Evolutionary conservation across 2,113 vertebrate genomes (phyloP).

Genomic region (Rhinopithecus roxellana): DNA sequence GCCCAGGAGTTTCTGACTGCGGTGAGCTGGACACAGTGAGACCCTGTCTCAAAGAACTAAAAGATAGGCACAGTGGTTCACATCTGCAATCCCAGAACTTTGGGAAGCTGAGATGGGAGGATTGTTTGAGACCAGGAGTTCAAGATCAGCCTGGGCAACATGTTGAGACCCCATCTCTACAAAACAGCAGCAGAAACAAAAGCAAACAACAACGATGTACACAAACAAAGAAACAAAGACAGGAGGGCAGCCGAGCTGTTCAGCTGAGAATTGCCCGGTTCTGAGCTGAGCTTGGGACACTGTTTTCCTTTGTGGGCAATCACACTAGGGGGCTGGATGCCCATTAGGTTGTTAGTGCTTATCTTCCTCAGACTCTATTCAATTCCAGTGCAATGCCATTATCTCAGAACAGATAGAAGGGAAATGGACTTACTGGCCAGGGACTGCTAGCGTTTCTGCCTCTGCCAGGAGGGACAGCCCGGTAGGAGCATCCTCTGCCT

Average conservation of each 20-base stretch:
- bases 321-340: accelerated
- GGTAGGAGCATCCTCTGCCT: not conserved
- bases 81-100: no score
- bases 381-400: accelerated
- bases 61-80: not conserved
- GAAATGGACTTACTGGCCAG: not conserved
- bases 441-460: not conserved
- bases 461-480: no score
- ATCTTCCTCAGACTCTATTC: not conserved
- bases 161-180: no score
- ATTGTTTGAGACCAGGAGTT: no score
- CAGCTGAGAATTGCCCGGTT: accelerated
- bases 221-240: no score
- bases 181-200: no score
- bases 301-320: not conserved
- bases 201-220: no score
- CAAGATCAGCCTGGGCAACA: no score
- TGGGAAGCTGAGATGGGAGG: no score
- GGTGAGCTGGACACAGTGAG: not conserved
- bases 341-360: not conserved
- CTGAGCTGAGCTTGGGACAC: accelerated
- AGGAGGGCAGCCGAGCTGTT: no score
- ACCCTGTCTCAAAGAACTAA: not conserved
- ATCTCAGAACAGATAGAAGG: not conserved
- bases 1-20: not conserved